phyloP scores from a whole-genome alignment of 1,140 invertebrate genomes.

The Yoshiicerus persimilis region DNA sequence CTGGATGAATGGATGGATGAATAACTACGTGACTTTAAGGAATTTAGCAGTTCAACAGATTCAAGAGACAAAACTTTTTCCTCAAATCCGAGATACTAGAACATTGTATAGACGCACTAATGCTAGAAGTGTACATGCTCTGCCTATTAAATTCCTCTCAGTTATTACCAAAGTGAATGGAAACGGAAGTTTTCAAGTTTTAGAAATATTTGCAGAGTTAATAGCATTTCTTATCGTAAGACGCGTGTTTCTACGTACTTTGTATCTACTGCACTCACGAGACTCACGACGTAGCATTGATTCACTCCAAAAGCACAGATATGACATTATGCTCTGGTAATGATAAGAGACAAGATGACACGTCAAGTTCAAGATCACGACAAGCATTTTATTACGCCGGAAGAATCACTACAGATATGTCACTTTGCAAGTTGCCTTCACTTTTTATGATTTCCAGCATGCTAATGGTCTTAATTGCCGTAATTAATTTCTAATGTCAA shows the following conservation, averaged over 20 bases:
- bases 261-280: too few relatives aligned
- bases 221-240: background rate
- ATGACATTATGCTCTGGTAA: background rate
- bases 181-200: background rate
- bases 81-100: background rate
- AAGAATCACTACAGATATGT: background rate
- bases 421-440: background rate
- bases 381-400: background rate
- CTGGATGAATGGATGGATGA: background rate
- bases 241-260: too few relatives aligned
- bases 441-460: background rate
- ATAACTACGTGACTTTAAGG: conserved; percentile 8
- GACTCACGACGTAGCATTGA: too few relatives aligned
- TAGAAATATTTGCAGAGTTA: background rate
- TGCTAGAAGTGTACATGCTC: background rate
- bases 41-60: background rate
- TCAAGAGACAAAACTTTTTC: background rate
- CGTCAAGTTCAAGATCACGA: background rate
- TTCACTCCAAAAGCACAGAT: background rate
- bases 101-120: background rate
- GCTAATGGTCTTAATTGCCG: background rate
- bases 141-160: background rate
- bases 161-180: background rate
- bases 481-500: background rate
- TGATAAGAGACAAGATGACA: background rate